Conservation (phyloP, 2,113 vertebrate species). For the Pristiophorus japonicus region DNA sequence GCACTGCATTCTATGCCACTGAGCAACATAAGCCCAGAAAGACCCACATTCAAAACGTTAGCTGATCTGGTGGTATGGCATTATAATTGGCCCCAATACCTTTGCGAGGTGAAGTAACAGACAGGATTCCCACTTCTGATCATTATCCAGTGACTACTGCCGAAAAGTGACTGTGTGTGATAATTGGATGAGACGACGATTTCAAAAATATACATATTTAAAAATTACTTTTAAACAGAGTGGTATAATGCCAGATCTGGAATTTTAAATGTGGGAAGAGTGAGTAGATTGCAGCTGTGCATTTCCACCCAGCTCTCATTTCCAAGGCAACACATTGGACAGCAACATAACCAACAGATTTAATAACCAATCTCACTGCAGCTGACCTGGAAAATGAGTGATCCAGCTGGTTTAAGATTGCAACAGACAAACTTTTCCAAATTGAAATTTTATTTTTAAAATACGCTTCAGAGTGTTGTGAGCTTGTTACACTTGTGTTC, state of each 20-base stretch:
- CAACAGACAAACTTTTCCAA: neutral
- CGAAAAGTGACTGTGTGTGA: neutral
- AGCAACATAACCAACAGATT: neutral
- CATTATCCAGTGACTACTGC: neutral
- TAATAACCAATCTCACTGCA: neutral
- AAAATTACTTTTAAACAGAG: neutral
- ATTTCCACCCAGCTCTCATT: neutral
- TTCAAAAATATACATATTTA: neutral
- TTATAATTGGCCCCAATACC: neutral
- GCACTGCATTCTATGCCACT: neutral
- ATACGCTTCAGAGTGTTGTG: neutral
- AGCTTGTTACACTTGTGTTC: neutral
- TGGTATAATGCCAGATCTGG: neutral
- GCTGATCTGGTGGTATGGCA: neutral
- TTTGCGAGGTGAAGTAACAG: neutral
- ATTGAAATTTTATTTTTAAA: neutral
- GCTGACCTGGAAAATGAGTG: neutral
- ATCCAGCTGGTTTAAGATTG: neutral
- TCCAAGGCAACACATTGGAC: neutral
- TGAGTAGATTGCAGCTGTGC: neutral
- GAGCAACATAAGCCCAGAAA: neutral
- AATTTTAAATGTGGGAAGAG: neutral
- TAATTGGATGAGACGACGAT: neutral
- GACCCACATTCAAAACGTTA: neutral
- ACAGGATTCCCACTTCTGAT: neutral